Percentiles rank a stretch among this genome's conserved stretches.
Conservation (phyloP, 1,140 invertebrate species). For the Asbolus verrucosus region DNA sequence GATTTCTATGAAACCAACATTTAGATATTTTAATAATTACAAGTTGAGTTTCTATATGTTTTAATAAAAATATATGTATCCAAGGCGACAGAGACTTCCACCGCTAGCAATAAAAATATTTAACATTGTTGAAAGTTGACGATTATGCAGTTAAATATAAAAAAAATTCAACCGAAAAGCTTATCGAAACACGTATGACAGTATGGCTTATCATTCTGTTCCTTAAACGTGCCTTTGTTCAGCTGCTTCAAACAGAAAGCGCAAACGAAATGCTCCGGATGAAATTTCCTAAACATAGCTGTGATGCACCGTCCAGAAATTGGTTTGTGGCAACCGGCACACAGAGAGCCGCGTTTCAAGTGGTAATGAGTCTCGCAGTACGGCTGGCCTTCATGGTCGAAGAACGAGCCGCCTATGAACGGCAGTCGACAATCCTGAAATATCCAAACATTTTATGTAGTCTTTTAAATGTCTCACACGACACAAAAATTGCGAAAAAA, state of each 20-base stretch:
- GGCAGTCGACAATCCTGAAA: conserved; percentile 91
- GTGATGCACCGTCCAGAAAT: conserved; percentile 98
- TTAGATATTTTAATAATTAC: conserved; percentile 14
- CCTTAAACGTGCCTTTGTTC: conserved; percentile 98
- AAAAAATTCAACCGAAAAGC: conserved; percentile 82
- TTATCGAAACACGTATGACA: conserved; percentile 98
- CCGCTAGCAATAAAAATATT: neutral
- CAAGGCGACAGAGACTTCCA: neutral
- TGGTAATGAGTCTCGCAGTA: conserved; percentile 99
- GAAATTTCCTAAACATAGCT: conserved; percentile 99
- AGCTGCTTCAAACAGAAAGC: conserved; percentile 97
- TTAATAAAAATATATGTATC: neutral
- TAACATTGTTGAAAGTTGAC: no score
- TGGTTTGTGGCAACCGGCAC: conserved; percentile 97
- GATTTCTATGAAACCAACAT: conserved; percentile 15
- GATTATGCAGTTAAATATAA: no score
- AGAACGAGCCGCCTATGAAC: conserved; percentile 94
- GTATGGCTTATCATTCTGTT: conserved; percentile 98
- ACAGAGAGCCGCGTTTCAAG: conserved; percentile 94
- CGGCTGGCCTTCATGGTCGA: conserved; percentile 95
- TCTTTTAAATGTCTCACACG: no score
- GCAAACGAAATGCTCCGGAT: conserved; percentile 98
- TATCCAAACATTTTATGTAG: neutral
- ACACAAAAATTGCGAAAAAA: no score
- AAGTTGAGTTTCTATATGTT: conserved; percentile 7